Evolutionary conservation across 92 coral and sea anemone species (phyloP).

Genomic region (Phymanthus crucifer): DNA sequence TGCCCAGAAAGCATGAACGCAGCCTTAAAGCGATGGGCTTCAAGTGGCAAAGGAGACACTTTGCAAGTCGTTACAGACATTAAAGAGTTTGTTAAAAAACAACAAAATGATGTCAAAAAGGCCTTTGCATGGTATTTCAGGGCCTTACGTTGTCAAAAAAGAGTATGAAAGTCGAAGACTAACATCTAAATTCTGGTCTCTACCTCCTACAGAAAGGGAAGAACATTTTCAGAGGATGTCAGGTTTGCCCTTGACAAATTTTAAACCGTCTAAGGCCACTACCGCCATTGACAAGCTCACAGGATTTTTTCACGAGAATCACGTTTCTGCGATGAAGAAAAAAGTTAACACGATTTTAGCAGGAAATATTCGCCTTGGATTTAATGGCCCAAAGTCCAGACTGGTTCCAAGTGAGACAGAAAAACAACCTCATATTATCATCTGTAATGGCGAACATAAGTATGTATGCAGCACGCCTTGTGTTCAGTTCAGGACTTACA

Average conservation of each 20-base stretch:
- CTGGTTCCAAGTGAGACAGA: constrained; percentile 40
- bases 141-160: constrained; percentile 34
- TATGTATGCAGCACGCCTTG: constrained; percentile 43
- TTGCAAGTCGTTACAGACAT: constrained; percentile 33
- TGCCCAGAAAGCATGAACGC: constrained; percentile 51
- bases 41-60: constrained; percentile 34
- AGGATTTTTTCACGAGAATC: constrained; percentile 23
- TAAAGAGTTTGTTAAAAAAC: constrained; percentile 38
- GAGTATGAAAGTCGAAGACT: constrained; percentile 27
- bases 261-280: background rate
- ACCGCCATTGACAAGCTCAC: constrained; percentile 11
- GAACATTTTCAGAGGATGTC: background rate
- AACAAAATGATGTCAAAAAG: constrained; percentile 42
- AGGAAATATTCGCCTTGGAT: constrained; percentile 38
- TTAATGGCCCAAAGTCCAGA: constrained; percentile 45
- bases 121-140: constrained; percentile 53
- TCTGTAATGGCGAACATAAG: background rate
- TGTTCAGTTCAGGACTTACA: constrained; percentile 36
- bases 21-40: constrained; percentile 43
- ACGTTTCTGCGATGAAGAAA: constrained; percentile 37
- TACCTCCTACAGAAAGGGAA: constrained; percentile 22
- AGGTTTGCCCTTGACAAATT: background rate
- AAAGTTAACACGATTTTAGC: constrained; percentile 33
- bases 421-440: background rate
- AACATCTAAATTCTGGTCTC: constrained; percentile 34